Evolutionary conservation across 2,113 vertebrate genomes (phyloP).

Genomic region (Struthio camelus): DNA sequence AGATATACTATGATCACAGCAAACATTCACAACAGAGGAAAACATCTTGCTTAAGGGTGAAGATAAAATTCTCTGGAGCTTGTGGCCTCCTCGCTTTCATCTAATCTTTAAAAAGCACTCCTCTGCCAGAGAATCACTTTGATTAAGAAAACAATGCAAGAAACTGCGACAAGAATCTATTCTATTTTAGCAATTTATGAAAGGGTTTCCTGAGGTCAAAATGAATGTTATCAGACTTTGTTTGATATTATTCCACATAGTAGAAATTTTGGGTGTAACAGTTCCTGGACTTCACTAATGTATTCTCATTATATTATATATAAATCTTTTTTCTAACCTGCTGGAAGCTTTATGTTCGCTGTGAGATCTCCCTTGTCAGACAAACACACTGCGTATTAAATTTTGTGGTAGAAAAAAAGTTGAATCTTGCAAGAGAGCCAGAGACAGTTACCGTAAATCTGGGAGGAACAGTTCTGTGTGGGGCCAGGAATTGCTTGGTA

Average conservation of each 20-base stretch:
- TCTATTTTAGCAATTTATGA: background rate
- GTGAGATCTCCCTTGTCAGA: background rate
- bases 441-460: background rate
- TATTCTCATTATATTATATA: background rate
- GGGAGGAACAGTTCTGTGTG: background rate
- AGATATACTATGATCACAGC: background rate
- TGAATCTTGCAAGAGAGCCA: background rate
- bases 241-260: background rate
- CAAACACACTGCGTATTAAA: background rate
- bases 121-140: background rate
- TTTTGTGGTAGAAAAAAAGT: background rate
- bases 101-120: background rate
- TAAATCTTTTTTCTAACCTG: background rate
- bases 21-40: background rate
- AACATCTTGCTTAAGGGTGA: background rate
- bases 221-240: background rate
- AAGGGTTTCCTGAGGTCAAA: background rate
- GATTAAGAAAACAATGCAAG: background rate
- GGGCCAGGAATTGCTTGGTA: background rate
- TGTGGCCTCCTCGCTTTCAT: background rate
- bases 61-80: background rate
- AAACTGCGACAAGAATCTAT: background rate
- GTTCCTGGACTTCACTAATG: background rate
- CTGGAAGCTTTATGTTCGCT: background rate
- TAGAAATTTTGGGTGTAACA: background rate